Evolutionary conservation across 1,140 invertebrate species (phyloP), one percentile per base, ranked within the genome.

Genomic region (Drosophila takahashii): DNA sequence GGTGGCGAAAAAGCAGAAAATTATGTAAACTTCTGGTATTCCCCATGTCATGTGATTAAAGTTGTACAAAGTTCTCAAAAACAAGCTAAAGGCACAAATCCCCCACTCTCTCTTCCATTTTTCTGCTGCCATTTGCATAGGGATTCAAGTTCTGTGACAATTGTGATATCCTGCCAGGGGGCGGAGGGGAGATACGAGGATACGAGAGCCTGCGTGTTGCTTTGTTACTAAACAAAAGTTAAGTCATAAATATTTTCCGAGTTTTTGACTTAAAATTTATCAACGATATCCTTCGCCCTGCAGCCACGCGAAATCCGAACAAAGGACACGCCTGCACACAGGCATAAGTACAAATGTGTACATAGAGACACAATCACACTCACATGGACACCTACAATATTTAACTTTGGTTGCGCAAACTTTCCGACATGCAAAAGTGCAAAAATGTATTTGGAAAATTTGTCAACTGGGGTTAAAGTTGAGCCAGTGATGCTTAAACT

Each of bases 231-330:
- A 89, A 84, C 85, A 89, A 89, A 89, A 89, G 84, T 89, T 89
- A 89, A 85, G 84, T 85, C 84, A 89, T 89, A 89, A 89, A 89
- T 89, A 89, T 89, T 89, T 89, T 89, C 84, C 77, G 79, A 89
- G 72, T 89, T 89, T 84, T 83, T 80, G 84, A 89, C 84, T 89
- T 80, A 66, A 90, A 89, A 89, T 89, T 89, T 89, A 89, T 89
- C 84, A 89, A 89, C 85, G 84, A 89, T 89, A 89, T 89, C 84
- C 22, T 22, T 22, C 84, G 77, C 59, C 61, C 74, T 52, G 53
- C 41, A 71, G 78, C 53, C 65, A 66, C 62, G 65, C 58, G 48
- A 52, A 56, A 70, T 48, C 67, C 54, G 53, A 65, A 77, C 67
- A 52, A 61, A 81, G 65, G 53, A 69, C 58, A 79, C 62, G 71